Percentiles rank a stretch among this genome's conserved stretches.
phyloP scores from a whole-genome alignment of 2,797 vertebrate genomes.

The Emys orbicularis region DNA sequence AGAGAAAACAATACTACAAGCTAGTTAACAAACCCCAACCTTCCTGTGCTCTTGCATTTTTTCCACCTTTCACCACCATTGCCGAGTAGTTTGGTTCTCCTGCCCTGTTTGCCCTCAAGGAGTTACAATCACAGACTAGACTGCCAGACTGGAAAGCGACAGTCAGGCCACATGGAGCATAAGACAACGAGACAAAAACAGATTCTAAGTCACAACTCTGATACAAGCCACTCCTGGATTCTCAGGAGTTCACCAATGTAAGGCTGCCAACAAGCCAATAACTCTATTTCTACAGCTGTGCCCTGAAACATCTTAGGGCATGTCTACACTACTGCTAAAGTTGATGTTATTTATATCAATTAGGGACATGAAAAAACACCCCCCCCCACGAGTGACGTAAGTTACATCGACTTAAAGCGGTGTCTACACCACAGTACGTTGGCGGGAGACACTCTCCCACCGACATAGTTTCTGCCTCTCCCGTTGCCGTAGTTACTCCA shows the following conservation, averaged over 20 bases:
- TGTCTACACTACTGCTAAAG: no score
- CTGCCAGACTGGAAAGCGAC: neutral
- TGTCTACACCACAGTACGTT: no score
- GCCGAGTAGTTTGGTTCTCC: neutral
- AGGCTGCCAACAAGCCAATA: neutral
- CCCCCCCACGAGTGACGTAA: rapidly evolving
- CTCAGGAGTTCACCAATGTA: neutral
- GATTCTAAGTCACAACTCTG: neutral
- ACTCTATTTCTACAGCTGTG: neutral
- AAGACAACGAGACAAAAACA: neutral
- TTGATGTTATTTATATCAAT: no score
- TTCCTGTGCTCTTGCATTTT: neutral
- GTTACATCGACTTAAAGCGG: no score
- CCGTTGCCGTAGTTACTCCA: no score
- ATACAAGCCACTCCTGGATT: neutral
- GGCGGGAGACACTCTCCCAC: no score
- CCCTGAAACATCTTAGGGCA: neutral
- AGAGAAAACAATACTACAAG: neutral
- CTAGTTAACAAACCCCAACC: neutral
- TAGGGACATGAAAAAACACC: no score
- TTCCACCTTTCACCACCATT: neutral
- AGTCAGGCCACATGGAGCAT: neutral
- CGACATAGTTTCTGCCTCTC: no score
- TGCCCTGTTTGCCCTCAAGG: neutral
- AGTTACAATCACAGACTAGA: neutral